Evolutionary conservation across 2,888 invertebrate species (phyloP), one percentile per base, ranked within the genome.

Genomic region (Sipha maydis): DNA sequence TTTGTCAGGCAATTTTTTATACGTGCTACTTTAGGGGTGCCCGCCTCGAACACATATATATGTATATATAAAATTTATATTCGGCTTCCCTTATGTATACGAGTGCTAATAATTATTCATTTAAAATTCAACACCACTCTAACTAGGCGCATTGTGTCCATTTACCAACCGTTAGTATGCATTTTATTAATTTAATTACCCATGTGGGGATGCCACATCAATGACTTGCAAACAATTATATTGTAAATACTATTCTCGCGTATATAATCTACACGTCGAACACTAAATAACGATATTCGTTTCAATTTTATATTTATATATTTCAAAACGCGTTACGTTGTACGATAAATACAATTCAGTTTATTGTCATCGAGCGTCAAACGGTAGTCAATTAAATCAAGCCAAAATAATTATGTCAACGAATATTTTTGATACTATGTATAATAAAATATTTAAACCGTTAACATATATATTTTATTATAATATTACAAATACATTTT

Each of bases 41-140:
- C 56, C 56, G 79, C 73, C 25, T 1, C 14, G 73, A 78, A 85
- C 73, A 41, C n/a, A 38, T 34, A 73, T 31, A 9, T 79, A 28
- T 41, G 3, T 34, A 34, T 34, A 34, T 38, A 75, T 28, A 75
- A 4, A n/a, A 11, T 79, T 9, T 3, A 71, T 80, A n/a, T 79
- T 80, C 79, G 61, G 73, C 79, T 86, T 86, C 86, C 86, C 73
- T 83, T 71, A 11, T 67, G 21, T 56, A 56, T 9, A n/a, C 85
- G 34, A 71, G 8, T 73, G 41, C 31, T 76, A 82, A 88, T 88
- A 88, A 88, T 88, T 88, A 82, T 80, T 88, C 80, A 88, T 88
- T 88, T 88, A 88, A 88, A 88, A 88, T 82, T 75, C 88, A 88
- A 82, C 80, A 82, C 67, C 88, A 88, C 88, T 88, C 88, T 88